A percentile compares a stretch with the other conserved stretches of the same genome.
phyloP scores from a whole-genome alignment of 2,113 vertebrate genomes.

The Cnemophilus loriae region DNA sequence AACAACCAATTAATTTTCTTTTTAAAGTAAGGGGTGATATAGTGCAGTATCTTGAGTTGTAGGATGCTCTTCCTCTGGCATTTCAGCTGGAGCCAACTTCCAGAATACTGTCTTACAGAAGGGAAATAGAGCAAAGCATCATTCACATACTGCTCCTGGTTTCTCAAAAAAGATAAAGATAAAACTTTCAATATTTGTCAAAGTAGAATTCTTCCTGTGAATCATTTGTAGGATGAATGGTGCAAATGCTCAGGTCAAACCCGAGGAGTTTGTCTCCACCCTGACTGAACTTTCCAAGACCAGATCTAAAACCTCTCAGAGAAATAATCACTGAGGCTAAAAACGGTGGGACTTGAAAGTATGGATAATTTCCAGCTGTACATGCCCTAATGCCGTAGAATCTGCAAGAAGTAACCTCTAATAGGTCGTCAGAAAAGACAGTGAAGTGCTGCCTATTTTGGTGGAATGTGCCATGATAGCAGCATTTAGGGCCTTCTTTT shows the following conservation, averaged over 20 bases:
- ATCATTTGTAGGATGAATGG: not conserved
- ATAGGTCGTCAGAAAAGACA: not conserved
- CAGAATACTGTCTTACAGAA: not conserved
- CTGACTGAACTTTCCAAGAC: not conserved
- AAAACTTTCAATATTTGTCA: not conserved
- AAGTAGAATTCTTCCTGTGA: not conserved
- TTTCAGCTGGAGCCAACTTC: not conserved
- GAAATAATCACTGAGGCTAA: not conserved
- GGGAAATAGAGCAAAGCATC: not conserved
- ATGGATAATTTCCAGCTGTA: not conserved
- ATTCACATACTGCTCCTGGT: not conserved
- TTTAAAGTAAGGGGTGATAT: not conserved
- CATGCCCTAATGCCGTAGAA: fast-evolving
- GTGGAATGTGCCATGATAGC: not conserved
- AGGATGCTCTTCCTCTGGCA: not conserved
- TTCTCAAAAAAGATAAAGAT: not conserved
- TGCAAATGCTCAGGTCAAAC: not conserved
- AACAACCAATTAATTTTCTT: not conserved
- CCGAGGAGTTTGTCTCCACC: not conserved
- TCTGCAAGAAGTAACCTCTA: not conserved
- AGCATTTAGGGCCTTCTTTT: not conserved
- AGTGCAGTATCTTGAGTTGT: not conserved
- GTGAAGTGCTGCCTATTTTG: not conserved
- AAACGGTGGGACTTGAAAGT: not conserved
- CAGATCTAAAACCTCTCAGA: not conserved